These are phyloP conservation scores for Dermochelys coriacea DNA, from an alignment of 2,797 vertebrate species.

Conservation along the genomic window DNA sequence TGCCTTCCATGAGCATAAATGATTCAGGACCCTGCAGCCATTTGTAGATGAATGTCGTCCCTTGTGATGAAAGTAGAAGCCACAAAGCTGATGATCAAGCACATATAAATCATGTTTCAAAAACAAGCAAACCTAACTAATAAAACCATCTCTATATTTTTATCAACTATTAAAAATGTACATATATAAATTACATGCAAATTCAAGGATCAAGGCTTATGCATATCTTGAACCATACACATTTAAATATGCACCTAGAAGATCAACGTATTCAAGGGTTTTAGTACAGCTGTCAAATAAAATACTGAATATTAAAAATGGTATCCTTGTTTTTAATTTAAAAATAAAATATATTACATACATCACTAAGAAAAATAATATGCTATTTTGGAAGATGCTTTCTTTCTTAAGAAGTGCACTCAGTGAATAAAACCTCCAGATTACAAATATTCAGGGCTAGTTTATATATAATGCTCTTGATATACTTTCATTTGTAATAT, in stretches of 20 bases:
- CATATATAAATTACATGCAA: neutral
- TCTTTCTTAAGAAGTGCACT: neutral
- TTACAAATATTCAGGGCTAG: neutral
- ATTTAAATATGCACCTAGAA: neutral
- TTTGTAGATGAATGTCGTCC: neutral
- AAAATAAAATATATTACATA: slow-evolving; percentile 28
- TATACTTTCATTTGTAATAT: neutral
- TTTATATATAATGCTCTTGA: neutral
- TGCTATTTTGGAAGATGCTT: neutral
- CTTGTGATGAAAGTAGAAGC: neutral
- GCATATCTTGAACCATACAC: neutral
- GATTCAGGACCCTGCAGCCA: neutral
- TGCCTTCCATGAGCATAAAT: neutral
- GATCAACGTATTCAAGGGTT: neutral
- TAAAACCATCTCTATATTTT: neutral
- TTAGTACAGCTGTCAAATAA: slow-evolving; percentile 6
- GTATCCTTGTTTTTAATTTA: slow-evolving; percentile 49
- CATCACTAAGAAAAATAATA: neutral
- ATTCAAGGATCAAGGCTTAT: neutral
- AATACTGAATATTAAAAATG: slow-evolving; percentile 29
- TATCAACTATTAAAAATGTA: neutral
- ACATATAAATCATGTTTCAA: neutral
- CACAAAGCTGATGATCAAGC: neutral
- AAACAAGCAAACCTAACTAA: neutral
- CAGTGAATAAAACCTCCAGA: neutral